These are phyloP conservation scores for Molossus alvarezi DNA, from an alignment of 2,797 vertebrate genomes.

Conservation along the genomic window DNA sequence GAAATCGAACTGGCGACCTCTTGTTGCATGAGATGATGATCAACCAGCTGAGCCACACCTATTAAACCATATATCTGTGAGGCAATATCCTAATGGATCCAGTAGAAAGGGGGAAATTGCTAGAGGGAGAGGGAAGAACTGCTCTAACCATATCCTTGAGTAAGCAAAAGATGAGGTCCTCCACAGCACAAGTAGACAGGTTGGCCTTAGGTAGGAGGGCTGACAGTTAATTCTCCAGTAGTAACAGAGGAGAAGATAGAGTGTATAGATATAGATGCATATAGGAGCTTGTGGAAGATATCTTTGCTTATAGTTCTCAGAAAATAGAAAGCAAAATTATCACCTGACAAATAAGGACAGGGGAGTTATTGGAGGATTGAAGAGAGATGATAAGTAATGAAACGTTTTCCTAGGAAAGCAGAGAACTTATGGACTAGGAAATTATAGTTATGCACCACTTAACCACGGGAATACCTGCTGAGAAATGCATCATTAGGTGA, in stretches of 20 bases:
- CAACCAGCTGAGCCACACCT: not conserved
- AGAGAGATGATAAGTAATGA: not conserved
- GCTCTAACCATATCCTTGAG: not conserved
- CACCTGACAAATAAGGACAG: not conserved
- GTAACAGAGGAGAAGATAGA: not conserved
- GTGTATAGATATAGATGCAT: not conserved
- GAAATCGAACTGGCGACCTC: too few species aligned
- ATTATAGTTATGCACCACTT: not conserved
- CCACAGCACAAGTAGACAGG: not conserved
- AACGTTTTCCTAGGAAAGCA: not conserved
- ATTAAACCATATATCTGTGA: not conserved
- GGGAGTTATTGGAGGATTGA: not conserved
- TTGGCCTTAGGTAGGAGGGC: not conserved
- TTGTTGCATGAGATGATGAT: too few species aligned
- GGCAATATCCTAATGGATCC: not conserved
- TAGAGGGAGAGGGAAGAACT: not conserved
- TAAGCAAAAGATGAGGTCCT: not conserved
- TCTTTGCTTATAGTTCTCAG: constrained; percentile 54
- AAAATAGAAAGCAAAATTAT: constrained; percentile 45
- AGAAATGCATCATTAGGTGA: not conserved
- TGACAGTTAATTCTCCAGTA: not conserved
- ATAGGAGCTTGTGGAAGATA: not conserved
- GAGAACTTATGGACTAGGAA: not conserved
- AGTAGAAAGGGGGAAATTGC: not conserved
- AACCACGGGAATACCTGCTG: not conserved